phyloP scores from a whole-genome alignment of 2,888 invertebrate genomes.

The Synanthedon tipuliformis region DNA sequence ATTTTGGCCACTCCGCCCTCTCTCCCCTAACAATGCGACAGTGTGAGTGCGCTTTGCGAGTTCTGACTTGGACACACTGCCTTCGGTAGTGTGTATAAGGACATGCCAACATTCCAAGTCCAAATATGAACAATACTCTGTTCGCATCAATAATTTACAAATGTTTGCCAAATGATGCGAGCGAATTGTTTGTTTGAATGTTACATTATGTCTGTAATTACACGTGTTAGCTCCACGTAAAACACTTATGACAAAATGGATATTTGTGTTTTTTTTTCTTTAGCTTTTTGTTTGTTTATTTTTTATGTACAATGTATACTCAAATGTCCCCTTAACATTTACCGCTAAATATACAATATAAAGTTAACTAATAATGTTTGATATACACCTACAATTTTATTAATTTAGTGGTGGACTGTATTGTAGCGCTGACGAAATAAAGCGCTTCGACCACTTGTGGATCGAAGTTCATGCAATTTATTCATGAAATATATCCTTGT shows the following conservation, averaged over 20 bases:
- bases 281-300: too few species aligned
- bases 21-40: constrained; percentile 55
- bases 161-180: constrained; percentile 24
- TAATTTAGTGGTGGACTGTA: too few species aligned
- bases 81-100: constrained; percentile 31
- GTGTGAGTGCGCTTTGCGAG: constrained; percentile 60
- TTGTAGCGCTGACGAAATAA: constrained; percentile 16
- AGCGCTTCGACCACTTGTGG: constrained; percentile 65
- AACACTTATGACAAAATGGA: too few species aligned
- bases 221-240: not conserved
- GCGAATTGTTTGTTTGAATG: constrained; percentile 13
- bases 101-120: constrained; percentile 19
- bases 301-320: too few species aligned
- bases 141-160: constrained; percentile 26
- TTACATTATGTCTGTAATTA: constrained; percentile 7
- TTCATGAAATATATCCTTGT: constrained; percentile 7
- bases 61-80: constrained; percentile 35
- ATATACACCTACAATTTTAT: too few species aligned
- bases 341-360: too few species aligned
- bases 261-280: too few species aligned
- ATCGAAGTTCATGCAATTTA: constrained; percentile 30
- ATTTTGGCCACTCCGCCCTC: constrained; percentile 65
- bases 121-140: constrained; percentile 51
- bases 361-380: too few species aligned
- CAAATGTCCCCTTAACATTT: too few species aligned